These are phyloP conservation scores for Reinhardtius hippoglossoides DNA, from an alignment of 2,113 vertebrate genomes.

Conservation along the genomic window DNA sequence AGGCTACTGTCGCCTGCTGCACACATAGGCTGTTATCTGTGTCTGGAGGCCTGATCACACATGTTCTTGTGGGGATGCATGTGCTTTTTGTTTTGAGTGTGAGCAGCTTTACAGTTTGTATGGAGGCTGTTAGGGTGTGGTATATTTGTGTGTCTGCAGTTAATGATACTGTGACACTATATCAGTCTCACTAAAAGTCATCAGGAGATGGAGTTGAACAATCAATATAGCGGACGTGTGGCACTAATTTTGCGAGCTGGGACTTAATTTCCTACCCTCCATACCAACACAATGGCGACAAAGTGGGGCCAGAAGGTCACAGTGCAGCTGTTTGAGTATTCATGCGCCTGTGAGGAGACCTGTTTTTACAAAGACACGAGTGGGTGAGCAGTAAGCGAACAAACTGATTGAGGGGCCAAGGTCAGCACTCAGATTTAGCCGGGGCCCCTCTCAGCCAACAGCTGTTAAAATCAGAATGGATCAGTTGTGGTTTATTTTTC, in stretches of 20 bases:
- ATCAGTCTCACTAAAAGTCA: constrained; percentile 16
- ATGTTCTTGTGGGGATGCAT: neutral
- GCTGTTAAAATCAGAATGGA: constrained; percentile 66
- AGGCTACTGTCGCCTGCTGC: constrained; percentile 32
- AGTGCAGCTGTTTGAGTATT: constrained; percentile 65
- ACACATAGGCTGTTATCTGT: constrained; percentile 9
- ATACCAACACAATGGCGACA: constrained; percentile 27
- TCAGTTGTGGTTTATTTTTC: constrained; percentile 64
- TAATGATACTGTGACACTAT: neutral
- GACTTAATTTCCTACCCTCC: constrained; percentile 16
- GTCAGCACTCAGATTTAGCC: constrained; percentile 66
- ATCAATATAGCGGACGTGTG: constrained; percentile 35
- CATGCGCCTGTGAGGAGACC: constrained; percentile 33
- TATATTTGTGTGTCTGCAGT: neutral
- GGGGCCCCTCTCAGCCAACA: constrained; percentile 65
- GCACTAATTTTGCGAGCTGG: constrained; percentile 14
- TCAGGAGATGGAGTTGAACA: constrained; percentile 11
- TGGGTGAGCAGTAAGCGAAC: constrained; percentile 59
- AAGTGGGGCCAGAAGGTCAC: constrained; percentile 48
- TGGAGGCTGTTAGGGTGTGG: too few species aligned
- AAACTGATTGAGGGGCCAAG: constrained; percentile 62
- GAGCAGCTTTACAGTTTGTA: neutral
- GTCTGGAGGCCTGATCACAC: neutral
- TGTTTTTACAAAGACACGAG: constrained; percentile 56
- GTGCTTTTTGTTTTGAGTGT: neutral